A percentile compares a stretch with the other conserved stretches of the same genome.
phyloP scores from a whole-genome alignment of 2,888 invertebrate genomes.

The Trichogramma evanescens region DNA sequence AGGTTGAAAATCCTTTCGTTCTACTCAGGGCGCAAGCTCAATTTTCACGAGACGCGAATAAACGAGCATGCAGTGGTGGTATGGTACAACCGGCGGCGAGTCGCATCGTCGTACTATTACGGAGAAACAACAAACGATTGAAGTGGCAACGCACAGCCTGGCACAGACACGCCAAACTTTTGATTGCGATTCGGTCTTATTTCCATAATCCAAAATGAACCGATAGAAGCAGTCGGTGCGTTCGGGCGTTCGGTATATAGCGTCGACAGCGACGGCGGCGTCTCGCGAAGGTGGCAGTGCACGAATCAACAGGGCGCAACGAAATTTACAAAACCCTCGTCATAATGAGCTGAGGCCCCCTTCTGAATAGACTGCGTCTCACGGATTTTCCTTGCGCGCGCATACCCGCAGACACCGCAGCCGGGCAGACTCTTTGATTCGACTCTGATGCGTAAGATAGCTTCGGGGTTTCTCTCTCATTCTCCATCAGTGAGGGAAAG shows the following conservation, averaged over 20 bases:
- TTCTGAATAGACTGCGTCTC: neutral
- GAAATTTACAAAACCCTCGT: conserved; percentile 11
- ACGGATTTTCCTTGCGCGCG: too few species aligned
- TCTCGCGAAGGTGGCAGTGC: neutral
- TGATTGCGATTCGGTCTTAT: conserved; percentile 16
- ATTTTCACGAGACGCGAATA: conserved; percentile 3
- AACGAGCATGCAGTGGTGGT: neutral
- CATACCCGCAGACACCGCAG: too few species aligned
- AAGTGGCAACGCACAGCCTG: neutral
- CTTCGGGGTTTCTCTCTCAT: too few species aligned
- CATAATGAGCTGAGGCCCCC: conserved; percentile 12
- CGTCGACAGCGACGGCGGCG: too few species aligned
- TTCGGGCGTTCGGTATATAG: too few species aligned
- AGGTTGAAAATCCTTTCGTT: too few species aligned
- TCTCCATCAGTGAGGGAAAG: too few species aligned
- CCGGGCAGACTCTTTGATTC: too few species aligned
- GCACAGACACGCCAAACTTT: conserved; percentile 9
- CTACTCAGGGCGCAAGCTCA: neutral
- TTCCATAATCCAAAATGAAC: conserved; percentile 21
- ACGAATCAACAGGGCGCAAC: conserved; percentile 15
- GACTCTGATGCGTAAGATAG: too few species aligned
- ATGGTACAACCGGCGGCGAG: neutral
- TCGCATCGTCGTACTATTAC: neutral
- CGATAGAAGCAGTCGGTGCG: neutral
- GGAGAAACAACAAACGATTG: conserved; percentile 14